Percentiles rank a stretch among this genome's conserved stretches.
Evolutionary conservation across 2,113 vertebrate genomes (phyloP).

Genomic region (Megaceryle maxima): DNA sequence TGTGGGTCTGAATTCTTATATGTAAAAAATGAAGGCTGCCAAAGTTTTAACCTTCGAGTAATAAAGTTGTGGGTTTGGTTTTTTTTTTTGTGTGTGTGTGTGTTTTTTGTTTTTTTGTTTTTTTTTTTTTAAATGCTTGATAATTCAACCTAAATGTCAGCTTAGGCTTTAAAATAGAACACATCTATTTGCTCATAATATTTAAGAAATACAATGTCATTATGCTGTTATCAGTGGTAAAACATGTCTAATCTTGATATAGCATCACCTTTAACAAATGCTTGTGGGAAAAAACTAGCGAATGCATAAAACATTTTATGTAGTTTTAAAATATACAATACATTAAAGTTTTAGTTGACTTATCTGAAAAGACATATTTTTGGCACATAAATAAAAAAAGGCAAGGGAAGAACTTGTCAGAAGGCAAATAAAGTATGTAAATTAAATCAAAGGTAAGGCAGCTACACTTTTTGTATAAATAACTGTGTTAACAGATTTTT

Average conservation of each 20-base stretch:
- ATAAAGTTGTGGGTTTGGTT: too few relatives aligned
- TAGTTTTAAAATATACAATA: conserved; percentile 81
- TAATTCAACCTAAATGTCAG: conserved; percentile 69
- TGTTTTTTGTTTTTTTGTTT: neutral
- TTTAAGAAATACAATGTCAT: conserved; percentile 74
- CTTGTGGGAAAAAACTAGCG: conserved; percentile 51
- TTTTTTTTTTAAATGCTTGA: conserved; percentile 50
- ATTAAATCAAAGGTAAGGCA: conserved; percentile 86
- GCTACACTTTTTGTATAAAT: conserved; percentile 83
- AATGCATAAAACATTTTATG: conserved; percentile 80
- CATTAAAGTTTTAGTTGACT: conserved; percentile 83
- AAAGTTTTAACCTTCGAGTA: conserved; percentile 57
- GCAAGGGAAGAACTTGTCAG: conserved; percentile 82
- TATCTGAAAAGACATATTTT: conserved; percentile 83
- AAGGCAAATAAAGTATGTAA: conserved; percentile 83
- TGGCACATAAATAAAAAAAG: conserved; percentile 83
- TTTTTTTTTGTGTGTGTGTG: too few relatives aligned
- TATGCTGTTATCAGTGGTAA: conserved; percentile 72
- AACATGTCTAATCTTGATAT: conserved; percentile 75
- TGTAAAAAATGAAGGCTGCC: conserved; percentile 57
- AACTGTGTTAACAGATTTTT: conserved; percentile 83
- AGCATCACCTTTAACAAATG: conserved; percentile 75
- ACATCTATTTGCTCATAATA: conserved; percentile 65
- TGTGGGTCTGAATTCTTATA: conserved; percentile 52
- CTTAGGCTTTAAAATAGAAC: conserved; percentile 65